Evolutionary conservation across 1,140 invertebrate species (phyloP).

Genomic region (Trachelipus rathkii): DNA sequence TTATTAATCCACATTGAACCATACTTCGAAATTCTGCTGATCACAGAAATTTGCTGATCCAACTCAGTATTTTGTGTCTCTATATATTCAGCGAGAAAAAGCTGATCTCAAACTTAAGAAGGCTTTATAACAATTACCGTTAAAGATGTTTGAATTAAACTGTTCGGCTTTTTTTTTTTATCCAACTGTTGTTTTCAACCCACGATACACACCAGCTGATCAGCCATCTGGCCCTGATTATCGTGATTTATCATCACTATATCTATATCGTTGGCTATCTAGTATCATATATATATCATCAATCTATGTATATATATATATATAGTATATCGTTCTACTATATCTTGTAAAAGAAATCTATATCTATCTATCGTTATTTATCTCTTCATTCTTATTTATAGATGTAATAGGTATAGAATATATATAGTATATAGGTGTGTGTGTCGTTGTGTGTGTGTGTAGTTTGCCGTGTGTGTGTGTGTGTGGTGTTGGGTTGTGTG

Average conservation of each 20-base stretch:
- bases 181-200: slow-evolving; percentile 38
- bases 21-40: background rate
- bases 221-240: background rate
- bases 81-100: slow-evolving; percentile 1
- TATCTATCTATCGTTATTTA: too few species aligned
- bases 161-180: slow-evolving; percentile 31
- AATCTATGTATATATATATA: background rate
- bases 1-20: background rate
- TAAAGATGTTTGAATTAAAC: slow-evolving; percentile 29
- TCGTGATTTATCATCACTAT: too few species aligned
- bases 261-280: too few species aligned
- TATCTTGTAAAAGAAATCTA: too few species aligned
- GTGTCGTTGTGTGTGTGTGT: too few species aligned
- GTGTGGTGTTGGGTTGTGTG: too few species aligned
- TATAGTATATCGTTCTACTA: too few species aligned
- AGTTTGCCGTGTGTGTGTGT: too few species aligned
- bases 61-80: background rate
- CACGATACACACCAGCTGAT: slow-evolving; percentile 25
- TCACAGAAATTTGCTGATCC: background rate
- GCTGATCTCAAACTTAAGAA: slow-evolving; percentile 25
- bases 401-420: too few species aligned
- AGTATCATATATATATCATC: background rate
- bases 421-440: too few species aligned
- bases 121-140: slow-evolving; percentile 29
- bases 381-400: too few species aligned